Conservation (phyloP, 2,113 vertebrate genomes). For the Eudyptes chrysolophus region DNA sequence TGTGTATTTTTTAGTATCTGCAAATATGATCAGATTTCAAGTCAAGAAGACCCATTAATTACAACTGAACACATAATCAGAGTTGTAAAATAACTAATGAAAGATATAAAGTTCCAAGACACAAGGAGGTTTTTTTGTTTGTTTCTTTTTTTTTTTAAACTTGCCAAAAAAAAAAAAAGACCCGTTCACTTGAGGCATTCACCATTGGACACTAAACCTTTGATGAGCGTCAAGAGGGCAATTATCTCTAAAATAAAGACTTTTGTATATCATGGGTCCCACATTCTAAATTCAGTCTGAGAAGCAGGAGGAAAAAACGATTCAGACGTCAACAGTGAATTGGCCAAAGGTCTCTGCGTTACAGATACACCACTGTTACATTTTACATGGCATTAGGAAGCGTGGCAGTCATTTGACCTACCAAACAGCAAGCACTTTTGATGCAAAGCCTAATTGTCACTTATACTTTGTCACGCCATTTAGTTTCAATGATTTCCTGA, state of each 20-base stretch:
- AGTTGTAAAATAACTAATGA: not conserved
- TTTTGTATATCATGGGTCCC: conserved; percentile 56
- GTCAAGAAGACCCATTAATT: not conserved
- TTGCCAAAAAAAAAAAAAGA: not conserved
- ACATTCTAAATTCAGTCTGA: conserved; percentile 62
- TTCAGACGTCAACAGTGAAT: conserved; percentile 48
- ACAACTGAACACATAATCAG: not conserved
- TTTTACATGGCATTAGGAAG: conserved; percentile 61
- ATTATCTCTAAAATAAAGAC: conserved; percentile 65
- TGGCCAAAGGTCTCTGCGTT: conserved; percentile 29
- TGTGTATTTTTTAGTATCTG: not conserved
- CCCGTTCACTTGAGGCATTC: not conserved
- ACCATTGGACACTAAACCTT: conserved; percentile 50
- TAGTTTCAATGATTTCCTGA: conserved; percentile 63
- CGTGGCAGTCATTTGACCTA: conserved; percentile 75
- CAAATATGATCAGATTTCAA: not conserved
- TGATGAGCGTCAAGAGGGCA: conserved; percentile 55
- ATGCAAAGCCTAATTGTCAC: conserved; percentile 68
- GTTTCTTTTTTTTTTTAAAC: not conserved
- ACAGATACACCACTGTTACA: conserved; percentile 68
- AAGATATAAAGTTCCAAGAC: conserved; percentile 1
- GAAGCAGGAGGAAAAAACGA: conserved; percentile 46
- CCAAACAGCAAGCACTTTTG: conserved; percentile 68
- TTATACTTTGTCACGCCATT: conserved; percentile 66
- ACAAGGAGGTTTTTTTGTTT: not conserved